Conservation (phyloP, 2,113 vertebrate species). For the Nycticorax nycticorax region DNA sequence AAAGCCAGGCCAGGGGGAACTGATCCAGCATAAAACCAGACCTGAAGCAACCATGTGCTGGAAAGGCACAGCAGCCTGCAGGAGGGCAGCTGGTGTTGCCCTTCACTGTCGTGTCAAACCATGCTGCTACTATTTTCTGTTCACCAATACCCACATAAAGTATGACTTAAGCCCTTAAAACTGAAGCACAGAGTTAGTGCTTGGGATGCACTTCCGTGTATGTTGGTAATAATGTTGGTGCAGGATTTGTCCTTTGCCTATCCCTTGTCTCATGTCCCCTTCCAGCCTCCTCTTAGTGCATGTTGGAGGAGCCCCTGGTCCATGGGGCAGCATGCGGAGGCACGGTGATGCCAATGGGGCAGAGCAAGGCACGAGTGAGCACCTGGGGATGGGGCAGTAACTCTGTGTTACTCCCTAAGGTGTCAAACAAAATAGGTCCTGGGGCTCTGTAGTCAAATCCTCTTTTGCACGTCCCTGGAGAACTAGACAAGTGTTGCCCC, state of each 20-base stretch:
- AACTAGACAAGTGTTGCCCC: not conserved
- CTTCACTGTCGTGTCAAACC: not conserved
- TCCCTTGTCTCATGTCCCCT: not conserved
- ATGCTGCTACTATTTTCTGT: not conserved
- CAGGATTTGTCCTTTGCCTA: not conserved
- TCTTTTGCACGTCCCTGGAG: not conserved
- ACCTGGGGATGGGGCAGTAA: not conserved
- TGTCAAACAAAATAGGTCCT: not conserved
- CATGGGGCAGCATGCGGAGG: rapidly evolving
- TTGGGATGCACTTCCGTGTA: not conserved
- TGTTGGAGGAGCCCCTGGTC: not conserved
- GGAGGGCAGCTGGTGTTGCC: not conserved
- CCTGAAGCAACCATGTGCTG: not conserved
- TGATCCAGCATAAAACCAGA: not conserved
- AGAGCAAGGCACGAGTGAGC: rapidly evolving
- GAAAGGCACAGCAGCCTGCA: not conserved
- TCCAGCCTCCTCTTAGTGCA: not conserved
- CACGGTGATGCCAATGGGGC: rapidly evolving
- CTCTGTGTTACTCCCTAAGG: not conserved
- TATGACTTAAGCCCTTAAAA: not conserved
- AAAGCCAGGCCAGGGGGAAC: not conserved
- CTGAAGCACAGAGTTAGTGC: not conserved
- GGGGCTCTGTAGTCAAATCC: not conserved
- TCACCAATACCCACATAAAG: not conserved
- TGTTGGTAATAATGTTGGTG: not conserved